phyloP scores from a whole-genome alignment of 2,797 vertebrate genomes.

The Thunnus albacares region DNA sequence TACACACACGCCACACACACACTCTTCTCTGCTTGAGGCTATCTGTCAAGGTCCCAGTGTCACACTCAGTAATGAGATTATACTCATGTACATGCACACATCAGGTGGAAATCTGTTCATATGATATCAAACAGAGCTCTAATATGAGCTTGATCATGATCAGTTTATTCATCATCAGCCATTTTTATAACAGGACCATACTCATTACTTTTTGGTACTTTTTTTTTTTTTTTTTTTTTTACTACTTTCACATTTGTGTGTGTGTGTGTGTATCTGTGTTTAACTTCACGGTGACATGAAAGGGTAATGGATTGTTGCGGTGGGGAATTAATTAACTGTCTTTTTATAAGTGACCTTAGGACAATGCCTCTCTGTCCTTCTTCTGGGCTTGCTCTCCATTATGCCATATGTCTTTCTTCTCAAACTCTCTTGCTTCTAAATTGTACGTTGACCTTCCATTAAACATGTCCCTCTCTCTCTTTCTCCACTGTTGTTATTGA shows the following conservation, averaged over 20 bases:
- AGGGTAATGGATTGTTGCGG: constrained; percentile 37
- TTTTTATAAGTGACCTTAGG: constrained; percentile 50
- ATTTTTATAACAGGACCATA: constrained; percentile 11
- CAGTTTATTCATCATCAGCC: neutral
- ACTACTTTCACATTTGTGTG: neutral
- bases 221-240: no score
- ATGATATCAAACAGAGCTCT: neutral
- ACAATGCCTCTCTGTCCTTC: constrained; percentile 53
- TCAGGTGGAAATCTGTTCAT: constrained; percentile 1
- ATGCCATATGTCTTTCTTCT: constrained; percentile 27
- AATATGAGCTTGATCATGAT: neutral
- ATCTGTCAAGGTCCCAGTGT: constrained; percentile 67
- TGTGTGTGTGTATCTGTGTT: constrained; percentile 5
- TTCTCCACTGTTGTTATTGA: constrained; percentile 34
- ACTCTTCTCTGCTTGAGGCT: constrained; percentile 57
- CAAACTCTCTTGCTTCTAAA: constrained; percentile 25
- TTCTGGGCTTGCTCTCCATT: constrained; percentile 18
- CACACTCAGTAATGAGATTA: constrained; percentile 68
- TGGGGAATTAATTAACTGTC: constrained; percentile 52
- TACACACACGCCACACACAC: constrained; percentile 31
- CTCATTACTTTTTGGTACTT: no score
- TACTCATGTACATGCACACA: constrained; percentile 10
- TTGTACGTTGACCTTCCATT: constrained; percentile 47
- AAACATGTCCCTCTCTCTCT: constrained; percentile 7
- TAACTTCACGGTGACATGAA: constrained; percentile 29